phyloP scores from a whole-genome alignment of 2,888 invertebrate genomes.

The Melieria picta region DNA sequence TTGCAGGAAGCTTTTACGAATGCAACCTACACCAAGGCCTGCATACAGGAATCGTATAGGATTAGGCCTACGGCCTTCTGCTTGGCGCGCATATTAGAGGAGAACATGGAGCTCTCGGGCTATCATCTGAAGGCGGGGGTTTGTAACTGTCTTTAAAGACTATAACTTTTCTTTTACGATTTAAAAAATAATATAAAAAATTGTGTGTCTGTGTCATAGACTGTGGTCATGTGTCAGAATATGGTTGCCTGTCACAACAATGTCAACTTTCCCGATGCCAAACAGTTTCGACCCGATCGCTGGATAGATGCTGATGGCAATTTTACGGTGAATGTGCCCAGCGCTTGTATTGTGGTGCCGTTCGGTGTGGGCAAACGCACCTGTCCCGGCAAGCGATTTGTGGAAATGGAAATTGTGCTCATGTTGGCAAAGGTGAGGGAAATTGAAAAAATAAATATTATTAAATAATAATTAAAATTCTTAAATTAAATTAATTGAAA shows the following conservation, averaged over 20 bases:
- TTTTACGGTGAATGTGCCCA: constrained; percentile 62
- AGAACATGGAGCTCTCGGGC: constrained; percentile 76
- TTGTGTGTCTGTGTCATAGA: constrained; percentile 66
- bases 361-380: constrained; percentile 84
- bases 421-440: constrained; percentile 75
- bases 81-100: constrained; percentile 79
- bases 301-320: constrained; percentile 71
- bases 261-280: constrained; percentile 78
- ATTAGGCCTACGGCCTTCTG: constrained; percentile 79
- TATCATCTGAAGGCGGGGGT: constrained; percentile 79
- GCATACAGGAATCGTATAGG: constrained; percentile 78
- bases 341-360: constrained; percentile 76
- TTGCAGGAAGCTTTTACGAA: constrained; percentile 71
- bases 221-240: constrained; percentile 82
- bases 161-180: neutral
- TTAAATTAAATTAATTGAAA: neutral
- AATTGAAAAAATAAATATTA: neutral
- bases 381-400: constrained; percentile 87
- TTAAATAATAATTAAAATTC: neutral
- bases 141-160: constrained; percentile 54
- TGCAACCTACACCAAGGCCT: constrained; percentile 82
- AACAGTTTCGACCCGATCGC: constrained; percentile 79
- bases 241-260: constrained; percentile 83
- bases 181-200: neutral
- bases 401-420: constrained; percentile 80